phyloP scores from a whole-genome alignment of 1,140 invertebrate species.

The Berghia stephanieae region DNA sequence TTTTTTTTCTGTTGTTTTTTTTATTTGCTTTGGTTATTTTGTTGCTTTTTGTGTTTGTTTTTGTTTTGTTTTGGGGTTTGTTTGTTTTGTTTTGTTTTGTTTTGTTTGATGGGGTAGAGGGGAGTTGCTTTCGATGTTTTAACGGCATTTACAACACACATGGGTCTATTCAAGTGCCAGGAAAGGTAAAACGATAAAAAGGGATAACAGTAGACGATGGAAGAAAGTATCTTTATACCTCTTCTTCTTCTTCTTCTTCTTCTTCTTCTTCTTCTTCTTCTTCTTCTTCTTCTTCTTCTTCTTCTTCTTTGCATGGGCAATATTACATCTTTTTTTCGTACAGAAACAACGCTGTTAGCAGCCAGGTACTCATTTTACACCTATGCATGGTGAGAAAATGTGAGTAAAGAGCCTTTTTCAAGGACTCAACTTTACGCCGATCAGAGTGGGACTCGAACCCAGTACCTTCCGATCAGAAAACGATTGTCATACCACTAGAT shows the following conservation, averaged over 20 bases:
- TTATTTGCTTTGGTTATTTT: constrained; percentile 61
- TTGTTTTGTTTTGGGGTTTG: neutral
- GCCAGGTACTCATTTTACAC: too few relatives aligned
- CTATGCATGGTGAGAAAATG: too few relatives aligned
- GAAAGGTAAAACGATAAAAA: too few relatives aligned
- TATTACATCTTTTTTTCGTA: too few relatives aligned
- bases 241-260: constrained; percentile 71
- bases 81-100: neutral
- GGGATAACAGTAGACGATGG: too few relatives aligned
- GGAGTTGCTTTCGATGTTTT: neutral
- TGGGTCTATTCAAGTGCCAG: constrained; percentile 84
- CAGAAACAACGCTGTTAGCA: too few relatives aligned
- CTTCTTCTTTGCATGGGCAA: constrained; percentile 66
- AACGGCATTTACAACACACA: constrained; percentile 69
- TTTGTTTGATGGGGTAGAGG: neutral
- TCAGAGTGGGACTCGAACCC: too few relatives aligned
- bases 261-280: constrained; percentile 65
- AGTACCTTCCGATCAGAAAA: too few relatives aligned
- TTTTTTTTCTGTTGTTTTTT: constrained; percentile 58
- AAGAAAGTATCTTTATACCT: constrained; percentile 81
- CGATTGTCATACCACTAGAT: too few relatives aligned
- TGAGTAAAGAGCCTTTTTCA: too few relatives aligned
- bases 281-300: constrained; percentile 65
- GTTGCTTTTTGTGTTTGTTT: constrained; percentile 56
- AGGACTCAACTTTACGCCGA: too few relatives aligned